Conservation (phyloP, 2,113 vertebrate genomes). For the Riparia riparia region DNA sequence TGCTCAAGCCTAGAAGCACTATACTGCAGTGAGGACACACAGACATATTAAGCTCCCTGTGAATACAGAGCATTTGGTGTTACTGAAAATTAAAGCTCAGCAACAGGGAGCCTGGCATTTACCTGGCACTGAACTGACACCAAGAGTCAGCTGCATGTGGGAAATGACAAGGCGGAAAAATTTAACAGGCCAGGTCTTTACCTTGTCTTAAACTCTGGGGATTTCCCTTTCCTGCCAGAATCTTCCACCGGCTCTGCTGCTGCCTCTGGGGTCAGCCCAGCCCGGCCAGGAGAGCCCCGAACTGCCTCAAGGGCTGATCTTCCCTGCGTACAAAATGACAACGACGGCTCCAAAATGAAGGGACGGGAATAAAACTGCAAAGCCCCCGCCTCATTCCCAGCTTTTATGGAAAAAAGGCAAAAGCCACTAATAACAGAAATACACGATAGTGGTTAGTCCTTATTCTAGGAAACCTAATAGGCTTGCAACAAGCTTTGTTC, state of each 20-base stretch:
- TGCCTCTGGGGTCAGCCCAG: background rate
- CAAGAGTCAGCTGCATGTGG: background rate
- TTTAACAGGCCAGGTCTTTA: background rate
- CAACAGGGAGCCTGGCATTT: background rate
- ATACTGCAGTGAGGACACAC: background rate
- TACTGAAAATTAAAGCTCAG: background rate
- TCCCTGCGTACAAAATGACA: background rate
- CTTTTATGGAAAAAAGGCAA: background rate
- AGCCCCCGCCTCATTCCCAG: background rate
- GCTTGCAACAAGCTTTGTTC: background rate
- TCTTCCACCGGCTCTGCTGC: background rate
- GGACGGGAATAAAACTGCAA: background rate
- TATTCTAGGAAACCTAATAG: background rate
- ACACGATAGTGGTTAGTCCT: accelerated
- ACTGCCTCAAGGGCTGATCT: background rate
- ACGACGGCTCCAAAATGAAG: background rate
- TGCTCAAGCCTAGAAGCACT: background rate
- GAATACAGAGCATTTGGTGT: background rate
- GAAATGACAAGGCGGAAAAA: background rate
- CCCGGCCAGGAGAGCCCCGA: background rate
- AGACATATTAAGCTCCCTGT: background rate
- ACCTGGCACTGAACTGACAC: background rate
- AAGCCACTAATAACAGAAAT: background rate
- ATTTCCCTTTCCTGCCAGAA: conserved; percentile 6
- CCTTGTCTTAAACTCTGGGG: background rate